These are phyloP conservation scores for Drosophila greeni DNA, from an alignment of 2,888 invertebrate species.

Conservation along the genomic window DNA sequence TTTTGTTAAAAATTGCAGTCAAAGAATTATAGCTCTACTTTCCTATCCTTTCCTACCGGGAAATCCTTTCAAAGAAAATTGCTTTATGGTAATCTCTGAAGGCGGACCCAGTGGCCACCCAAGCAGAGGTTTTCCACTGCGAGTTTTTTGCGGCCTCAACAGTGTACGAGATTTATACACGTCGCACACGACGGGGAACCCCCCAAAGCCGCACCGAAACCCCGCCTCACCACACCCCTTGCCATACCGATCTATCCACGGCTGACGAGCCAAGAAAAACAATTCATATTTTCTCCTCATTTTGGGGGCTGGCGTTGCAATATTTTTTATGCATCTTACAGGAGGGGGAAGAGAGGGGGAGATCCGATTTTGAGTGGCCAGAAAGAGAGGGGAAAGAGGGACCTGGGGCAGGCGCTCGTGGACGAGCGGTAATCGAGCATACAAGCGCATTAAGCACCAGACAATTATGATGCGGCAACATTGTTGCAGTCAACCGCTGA, in stretches of 20 bases:
- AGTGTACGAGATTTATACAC: conserved; percentile 16
- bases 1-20: too few species aligned
- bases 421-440: conserved; percentile 52
- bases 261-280: conserved; percentile 52
- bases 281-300: conserved; percentile 54
- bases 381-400: neutral
- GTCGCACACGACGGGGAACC: neutral
- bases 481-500: conserved; percentile 52
- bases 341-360: neutral
- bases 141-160: neutral
- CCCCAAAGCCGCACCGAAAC: conserved; percentile 2
- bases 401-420: neutral
- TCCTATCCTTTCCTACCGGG: too few species aligned
- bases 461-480: conserved; percentile 57
- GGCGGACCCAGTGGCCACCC: conserved; percentile 47
- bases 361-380: conserved; percentile 2
- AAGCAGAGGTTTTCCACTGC: conserved; percentile 26
- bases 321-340: conserved; percentile 16
- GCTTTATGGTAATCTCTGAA: conserved; percentile 52
- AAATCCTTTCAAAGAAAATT: conserved; percentile 13
- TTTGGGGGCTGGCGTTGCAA: conserved; percentile 34
- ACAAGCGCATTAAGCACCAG: conserved; percentile 54
- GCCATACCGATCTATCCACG: conserved; percentile 6
- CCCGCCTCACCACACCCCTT: neutral
- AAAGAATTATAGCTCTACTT: neutral